phyloP scores from a whole-genome alignment of 1,140 invertebrate species.

The Aphis craccivora region DNA sequence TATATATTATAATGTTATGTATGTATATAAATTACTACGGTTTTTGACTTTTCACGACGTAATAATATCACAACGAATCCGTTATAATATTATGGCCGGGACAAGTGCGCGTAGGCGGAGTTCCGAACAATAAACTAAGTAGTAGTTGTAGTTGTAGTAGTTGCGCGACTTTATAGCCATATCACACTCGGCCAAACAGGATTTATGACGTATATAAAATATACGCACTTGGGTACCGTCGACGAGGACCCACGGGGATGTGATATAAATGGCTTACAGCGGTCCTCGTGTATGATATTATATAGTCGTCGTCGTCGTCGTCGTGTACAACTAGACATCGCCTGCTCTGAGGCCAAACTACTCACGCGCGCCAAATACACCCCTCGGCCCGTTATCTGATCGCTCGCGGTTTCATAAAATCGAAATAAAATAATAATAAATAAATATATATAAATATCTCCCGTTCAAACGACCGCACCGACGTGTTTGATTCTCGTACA shows the following conservation, averaged over 20 bases:
- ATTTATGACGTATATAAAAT: background rate
- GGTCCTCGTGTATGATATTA: background rate
- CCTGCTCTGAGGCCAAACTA: constrained; percentile 49
- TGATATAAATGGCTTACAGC: constrained; percentile 6
- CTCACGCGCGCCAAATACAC: constrained; percentile 55
- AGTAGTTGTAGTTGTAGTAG: background rate
- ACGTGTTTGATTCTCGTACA: background rate
- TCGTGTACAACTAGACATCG: constrained; percentile 27
- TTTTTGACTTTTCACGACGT: background rate
- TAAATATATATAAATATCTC: background rate
- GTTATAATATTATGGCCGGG: background rate
- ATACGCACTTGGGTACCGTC: background rate
- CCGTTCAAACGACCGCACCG: no score
- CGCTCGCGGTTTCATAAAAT: constrained; percentile 35
- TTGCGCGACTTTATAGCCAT: background rate
- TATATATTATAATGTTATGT: background rate
- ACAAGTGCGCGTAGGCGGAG: constrained; percentile 27
- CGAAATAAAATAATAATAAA: background rate
- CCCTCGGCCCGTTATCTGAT: constrained; percentile 56
- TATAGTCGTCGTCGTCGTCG: background rate
- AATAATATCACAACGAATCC: constrained; percentile 12
- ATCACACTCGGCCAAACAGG: constrained; percentile 22
- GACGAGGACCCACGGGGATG: constrained; percentile 43
- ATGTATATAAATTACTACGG: background rate
- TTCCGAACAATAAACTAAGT: background rate